Conservation (phyloP, 2,888 invertebrate genomes). For the Sepiola atlantica region DNA sequence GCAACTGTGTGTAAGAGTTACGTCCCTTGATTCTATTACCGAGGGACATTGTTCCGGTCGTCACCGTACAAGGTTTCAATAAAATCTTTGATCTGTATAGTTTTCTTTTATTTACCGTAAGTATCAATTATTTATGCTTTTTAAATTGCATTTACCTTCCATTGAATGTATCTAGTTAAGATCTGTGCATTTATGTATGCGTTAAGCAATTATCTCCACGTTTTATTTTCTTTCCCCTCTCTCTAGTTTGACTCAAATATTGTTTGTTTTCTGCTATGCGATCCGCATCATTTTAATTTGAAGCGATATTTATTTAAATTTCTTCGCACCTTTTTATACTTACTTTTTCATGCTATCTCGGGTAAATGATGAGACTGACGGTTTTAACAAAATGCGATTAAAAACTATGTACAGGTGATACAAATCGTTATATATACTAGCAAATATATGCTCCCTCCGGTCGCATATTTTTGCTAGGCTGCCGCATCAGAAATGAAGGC, state of each 20-base stretch:
- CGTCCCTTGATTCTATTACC: background rate
- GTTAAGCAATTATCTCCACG: background rate
- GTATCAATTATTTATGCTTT: background rate
- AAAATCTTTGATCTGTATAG: background rate
- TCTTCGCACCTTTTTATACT: background rate
- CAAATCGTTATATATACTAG: too few species aligned
- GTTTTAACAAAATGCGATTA: too few species aligned
- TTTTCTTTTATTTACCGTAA: background rate
- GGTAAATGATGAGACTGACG: too few species aligned
- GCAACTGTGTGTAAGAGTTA: background rate
- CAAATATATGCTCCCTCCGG: too few species aligned
- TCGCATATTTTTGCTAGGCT: too few species aligned
- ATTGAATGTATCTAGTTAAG: background rate
- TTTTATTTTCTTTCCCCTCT: background rate
- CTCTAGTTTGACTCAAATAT: background rate
- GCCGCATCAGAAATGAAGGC: too few species aligned
- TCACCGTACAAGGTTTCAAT: background rate
- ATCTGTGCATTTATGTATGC: background rate
- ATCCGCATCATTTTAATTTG: background rate
- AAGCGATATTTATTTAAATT: background rate
- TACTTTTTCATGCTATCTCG: too few species aligned
- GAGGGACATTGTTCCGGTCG: background rate
- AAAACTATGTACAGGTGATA: too few species aligned
- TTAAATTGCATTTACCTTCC: background rate
- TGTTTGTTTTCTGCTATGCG: background rate